Conservation (phyloP, 2,797 vertebrate genomes). For the Apodemus agrarius region DNA sequence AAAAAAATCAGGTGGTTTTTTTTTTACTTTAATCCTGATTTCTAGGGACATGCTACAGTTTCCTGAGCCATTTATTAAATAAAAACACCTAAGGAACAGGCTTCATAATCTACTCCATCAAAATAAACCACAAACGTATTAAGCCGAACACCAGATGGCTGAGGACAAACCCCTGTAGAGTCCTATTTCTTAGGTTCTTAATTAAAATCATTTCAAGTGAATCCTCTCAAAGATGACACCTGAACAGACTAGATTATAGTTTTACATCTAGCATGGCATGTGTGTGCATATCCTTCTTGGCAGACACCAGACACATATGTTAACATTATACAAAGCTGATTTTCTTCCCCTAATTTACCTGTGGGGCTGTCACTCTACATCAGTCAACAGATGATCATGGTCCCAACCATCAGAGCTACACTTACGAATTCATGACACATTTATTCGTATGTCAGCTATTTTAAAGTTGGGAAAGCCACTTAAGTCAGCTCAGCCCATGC, state of each 20-base stretch:
- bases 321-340: neutral
- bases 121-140: conserved; percentile 31
- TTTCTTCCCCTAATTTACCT: neutral
- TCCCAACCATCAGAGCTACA: neutral
- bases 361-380: neutral
- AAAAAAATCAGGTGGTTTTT: neutral
- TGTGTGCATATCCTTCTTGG: neutral
- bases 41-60: neutral
- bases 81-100: neutral
- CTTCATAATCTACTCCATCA: conserved; percentile 30
- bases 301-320: neutral
- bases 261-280: neutral
- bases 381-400: neutral
- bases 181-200: conserved; percentile 42
- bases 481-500: neutral
- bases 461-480: neutral
- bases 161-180: conserved; percentile 20
- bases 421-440: neutral
- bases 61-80: neutral
- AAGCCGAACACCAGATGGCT: conserved; percentile 51
- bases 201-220: conserved; percentile 60
- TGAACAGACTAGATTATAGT: neutral
- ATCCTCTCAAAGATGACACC: conserved; percentile 16
- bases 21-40: neutral
- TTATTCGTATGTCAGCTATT: neutral